Evolutionary conservation across 2,797 vertebrate species (phyloP).

Genomic region (Propithecus perrieri): DNA sequence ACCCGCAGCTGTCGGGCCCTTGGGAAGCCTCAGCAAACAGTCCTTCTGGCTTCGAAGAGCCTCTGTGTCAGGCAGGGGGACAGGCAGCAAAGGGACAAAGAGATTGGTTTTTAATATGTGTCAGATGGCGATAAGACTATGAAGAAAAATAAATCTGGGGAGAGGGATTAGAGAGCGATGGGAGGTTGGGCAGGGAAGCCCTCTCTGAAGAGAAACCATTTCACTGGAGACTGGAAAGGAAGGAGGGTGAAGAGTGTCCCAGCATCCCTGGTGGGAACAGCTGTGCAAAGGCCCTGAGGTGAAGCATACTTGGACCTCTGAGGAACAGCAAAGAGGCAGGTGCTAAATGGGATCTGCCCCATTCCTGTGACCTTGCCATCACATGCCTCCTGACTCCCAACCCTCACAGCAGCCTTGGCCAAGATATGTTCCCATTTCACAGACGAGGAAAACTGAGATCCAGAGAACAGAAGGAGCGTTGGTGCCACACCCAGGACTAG

Average conservation of each 20-base stretch:
- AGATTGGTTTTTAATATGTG: accelerated
- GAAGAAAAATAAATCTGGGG: background rate
- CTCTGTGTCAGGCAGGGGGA: background rate
- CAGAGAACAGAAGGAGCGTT: background rate
- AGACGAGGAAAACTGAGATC: background rate
- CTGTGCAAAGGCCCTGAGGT: background rate
- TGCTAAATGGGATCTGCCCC: accelerated
- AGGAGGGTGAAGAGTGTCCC: background rate
- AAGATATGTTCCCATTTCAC: background rate
- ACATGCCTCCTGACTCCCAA: background rate
- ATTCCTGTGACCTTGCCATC: background rate
- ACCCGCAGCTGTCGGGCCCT: accelerated
- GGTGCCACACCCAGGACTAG: background rate
- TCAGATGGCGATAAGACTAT: background rate
- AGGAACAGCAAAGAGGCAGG: background rate
- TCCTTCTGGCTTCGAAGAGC: background rate
- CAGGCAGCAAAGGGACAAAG: background rate
- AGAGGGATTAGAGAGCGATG: background rate
- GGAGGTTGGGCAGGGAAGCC: background rate
- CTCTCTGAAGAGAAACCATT: background rate
- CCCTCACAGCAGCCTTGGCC: background rate
- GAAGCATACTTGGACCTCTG: background rate
- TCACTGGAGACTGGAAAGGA: background rate
- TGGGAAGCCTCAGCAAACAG: accelerated
- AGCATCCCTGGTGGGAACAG: accelerated